Base-by-base conservation (phyloP, 2,797 vertebrate species). In the Adelosebastes latens region DNA sequence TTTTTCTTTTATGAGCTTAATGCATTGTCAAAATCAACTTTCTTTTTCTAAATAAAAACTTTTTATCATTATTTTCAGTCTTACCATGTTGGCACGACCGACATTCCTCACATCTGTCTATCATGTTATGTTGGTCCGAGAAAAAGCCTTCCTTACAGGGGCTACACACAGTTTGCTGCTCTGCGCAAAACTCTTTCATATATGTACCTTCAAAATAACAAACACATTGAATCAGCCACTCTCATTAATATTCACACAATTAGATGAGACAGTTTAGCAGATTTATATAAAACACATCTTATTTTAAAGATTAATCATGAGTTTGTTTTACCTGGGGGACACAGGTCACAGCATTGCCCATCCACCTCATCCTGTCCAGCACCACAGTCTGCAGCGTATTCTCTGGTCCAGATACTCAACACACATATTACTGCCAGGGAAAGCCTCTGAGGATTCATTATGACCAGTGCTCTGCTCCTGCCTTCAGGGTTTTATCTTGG, bases 281-380 rank as follows among this genome's bases (percentile, higher is more conserved):
- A 87, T 72, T 52, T 29, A 49, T 6, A 32, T 13, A 24, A 75
- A 58, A 78, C 7, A 39, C 13, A 39, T 39, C 2, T 55, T 14
- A 25, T 78, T 74, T 61, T 32, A 25, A 36, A 27, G 2, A 16
- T 12, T 1, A 46, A 25, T 68, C 56, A 22, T 49, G 4, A 10
- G 4, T 84, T 64, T 94, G 6, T 84, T 65, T 95, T 94, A 96
- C 95, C 94, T 89, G 88, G 79, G 2, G 65, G 79, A 63, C 95
- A 96, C 13, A 3, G 3, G 42, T 94, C 9, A 72, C 94, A 95
- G 68, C 95, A 95, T 10, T 0, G 56, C 1, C 61, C 64, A 3
- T 60, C 6, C 2, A 63, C 46, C 2, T 1, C 0, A 14, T 0
- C 1, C 58, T 87, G 79, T 3, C 0, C 4, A 4, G 39, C 2